Conservation (phyloP, 2,888 invertebrate genomes). For the Hydraecia micacea region DNA sequence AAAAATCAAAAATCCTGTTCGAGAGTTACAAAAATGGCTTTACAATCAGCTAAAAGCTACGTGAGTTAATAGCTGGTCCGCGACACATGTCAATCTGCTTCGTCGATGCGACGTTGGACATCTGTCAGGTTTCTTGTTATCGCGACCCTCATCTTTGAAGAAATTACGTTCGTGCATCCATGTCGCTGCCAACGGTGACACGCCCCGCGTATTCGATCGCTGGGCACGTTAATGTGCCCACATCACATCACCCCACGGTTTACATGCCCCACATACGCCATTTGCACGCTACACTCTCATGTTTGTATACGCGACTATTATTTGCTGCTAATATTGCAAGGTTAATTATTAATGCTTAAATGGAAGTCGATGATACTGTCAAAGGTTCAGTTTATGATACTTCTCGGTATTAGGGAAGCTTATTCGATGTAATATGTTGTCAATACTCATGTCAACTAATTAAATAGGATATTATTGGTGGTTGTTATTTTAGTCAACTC, state of each 20-base stretch:
- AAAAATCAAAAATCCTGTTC: background rate
- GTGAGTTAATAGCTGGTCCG: slow-evolving; percentile 53
- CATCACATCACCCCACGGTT: slow-evolving; percentile 69
- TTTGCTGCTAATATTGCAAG: slow-evolving; percentile 41
- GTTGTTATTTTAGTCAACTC: background rate
- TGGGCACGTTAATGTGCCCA: slow-evolving; percentile 71
- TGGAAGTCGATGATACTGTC: slow-evolving; percentile 17
- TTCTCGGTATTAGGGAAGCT: background rate
- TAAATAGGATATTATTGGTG: background rate
- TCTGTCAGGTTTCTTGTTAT: slow-evolving; percentile 83
- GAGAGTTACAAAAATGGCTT: slow-evolving; percentile 45
- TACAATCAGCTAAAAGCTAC: slow-evolving; percentile 66
- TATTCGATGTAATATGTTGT: slow-evolving; percentile 3
- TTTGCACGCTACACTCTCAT: slow-evolving; percentile 46
- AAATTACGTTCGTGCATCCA: slow-evolving; percentile 82
- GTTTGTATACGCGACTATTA: slow-evolving; percentile 35
- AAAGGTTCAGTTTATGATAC: slow-evolving; percentile 8
- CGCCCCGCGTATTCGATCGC: slow-evolving; percentile 73
- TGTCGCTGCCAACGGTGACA: slow-evolving; percentile 78
- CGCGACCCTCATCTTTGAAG: slow-evolving; percentile 84
- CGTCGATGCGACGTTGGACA: slow-evolving; percentile 77
- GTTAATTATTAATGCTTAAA: slow-evolving; percentile 14
- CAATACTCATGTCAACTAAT: background rate
- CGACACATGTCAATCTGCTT: slow-evolving; percentile 80
- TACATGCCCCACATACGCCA: slow-evolving; percentile 58